Conservation (phyloP, 1,140 invertebrate species). For the Sycophaga agraensis region DNA sequence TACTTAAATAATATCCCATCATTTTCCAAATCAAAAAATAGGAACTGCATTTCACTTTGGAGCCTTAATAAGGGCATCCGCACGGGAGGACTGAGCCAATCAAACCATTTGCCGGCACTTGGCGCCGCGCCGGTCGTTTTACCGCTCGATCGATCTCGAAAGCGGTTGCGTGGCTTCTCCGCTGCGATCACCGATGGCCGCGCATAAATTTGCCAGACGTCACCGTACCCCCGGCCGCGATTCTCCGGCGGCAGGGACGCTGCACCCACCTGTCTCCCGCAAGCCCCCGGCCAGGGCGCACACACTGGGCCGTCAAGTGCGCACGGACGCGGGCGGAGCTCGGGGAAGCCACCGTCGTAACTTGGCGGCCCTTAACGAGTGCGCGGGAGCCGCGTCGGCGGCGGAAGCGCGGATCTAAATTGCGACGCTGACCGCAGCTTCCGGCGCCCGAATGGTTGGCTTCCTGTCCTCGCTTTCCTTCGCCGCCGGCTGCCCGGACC, state of each 20-base stretch:
- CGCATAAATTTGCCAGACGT: constrained; percentile 7
- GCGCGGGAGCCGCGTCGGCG: neutral
- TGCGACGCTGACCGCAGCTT: constrained; percentile 18
- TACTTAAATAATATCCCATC: too few species aligned
- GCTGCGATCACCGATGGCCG: neutral
- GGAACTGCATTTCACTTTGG: too few species aligned
- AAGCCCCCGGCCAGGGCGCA: too few species aligned
- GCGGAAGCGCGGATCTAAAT: constrained; percentile 22
- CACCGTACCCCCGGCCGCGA: neutral
- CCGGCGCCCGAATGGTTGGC: constrained; percentile 10
- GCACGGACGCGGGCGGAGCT: neutral
- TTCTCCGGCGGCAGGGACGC: too few species aligned
- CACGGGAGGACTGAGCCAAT: too few species aligned
- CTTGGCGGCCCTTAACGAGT: neutral
- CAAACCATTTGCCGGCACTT: too few species aligned
- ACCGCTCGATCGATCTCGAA: constrained; percentile 5
- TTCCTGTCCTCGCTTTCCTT: constrained; percentile 21
- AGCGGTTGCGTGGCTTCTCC: neutral
- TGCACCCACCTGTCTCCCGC: too few species aligned
- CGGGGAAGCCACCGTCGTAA: neutral
- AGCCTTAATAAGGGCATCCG: too few species aligned
- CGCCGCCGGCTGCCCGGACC: neutral
- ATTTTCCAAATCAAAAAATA: too few species aligned
- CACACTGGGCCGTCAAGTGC: neutral
- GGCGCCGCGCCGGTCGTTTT: constrained; percentile 1